These are phyloP conservation scores for Phyllotreta cruciferae DNA, from an alignment of 2,888 invertebrate genomes.

Conservation along the genomic window DNA sequence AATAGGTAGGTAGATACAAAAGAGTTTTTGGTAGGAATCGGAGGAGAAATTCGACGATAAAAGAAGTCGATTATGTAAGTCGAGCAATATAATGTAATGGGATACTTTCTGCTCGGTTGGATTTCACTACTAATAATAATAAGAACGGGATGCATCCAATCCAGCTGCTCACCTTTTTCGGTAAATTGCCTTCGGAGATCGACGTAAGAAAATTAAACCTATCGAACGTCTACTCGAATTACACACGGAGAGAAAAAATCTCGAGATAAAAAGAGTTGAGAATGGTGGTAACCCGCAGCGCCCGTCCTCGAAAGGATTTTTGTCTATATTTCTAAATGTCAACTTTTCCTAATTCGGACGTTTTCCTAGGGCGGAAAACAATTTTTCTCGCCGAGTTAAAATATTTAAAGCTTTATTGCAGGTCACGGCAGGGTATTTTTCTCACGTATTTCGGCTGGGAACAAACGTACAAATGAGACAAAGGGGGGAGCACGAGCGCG, in stretches of 20 bases:
- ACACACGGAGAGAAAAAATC: slow-evolving; percentile 1
- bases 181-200: slow-evolving; percentile 20
- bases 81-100: slow-evolving; percentile 16
- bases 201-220: slow-evolving; percentile 16
- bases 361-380: slow-evolving; percentile 26
- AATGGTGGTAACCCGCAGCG: background rate
- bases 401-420: slow-evolving; percentile 37
- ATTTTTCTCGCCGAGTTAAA: slow-evolving; percentile 31
- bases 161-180: slow-evolving; percentile 26
- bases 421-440: slow-evolving; percentile 36
- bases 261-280: background rate
- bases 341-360: slow-evolving; percentile 14
- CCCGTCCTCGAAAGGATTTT: background rate
- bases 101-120: slow-evolving; percentile 20
- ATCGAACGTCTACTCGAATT: slow-evolving; percentile 6
- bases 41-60: too few relatives aligned
- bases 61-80: slow-evolving; percentile 1
- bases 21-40: too few relatives aligned
- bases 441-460: slow-evolving; percentile 34
- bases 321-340: slow-evolving; percentile 1
- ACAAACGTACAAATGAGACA: slow-evolving; percentile 30
- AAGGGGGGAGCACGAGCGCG: slow-evolving; percentile 7
- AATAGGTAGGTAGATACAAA: too few relatives aligned
- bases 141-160: slow-evolving; percentile 17
- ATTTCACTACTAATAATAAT: slow-evolving; percentile 24